These are phyloP conservation scores for Lathamus discolor DNA, from an alignment of 2,113 vertebrate genomes.

Conservation along the genomic window DNA sequence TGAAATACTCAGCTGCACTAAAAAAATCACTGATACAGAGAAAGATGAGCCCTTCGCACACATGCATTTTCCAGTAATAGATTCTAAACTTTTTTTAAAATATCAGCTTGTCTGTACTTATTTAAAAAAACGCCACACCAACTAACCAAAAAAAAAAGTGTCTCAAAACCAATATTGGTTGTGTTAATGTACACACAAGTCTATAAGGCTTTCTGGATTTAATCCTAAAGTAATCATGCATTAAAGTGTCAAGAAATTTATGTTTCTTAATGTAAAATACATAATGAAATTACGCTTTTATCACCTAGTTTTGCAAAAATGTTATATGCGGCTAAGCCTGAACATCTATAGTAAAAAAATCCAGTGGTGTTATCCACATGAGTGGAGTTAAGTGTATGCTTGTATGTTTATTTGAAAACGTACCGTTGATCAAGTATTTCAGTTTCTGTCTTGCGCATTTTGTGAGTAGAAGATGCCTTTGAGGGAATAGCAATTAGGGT, in stretches of 20 bases:
- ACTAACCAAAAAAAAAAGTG: no score
- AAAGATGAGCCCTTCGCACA: neutral
- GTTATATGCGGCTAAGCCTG: neutral
- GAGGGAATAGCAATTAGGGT: neutral
- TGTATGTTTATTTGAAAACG: neutral
- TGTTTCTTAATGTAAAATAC: neutral
- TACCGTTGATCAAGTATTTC: neutral
- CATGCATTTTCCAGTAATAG: neutral
- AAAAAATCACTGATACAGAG: neutral
- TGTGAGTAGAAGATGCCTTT: neutral
- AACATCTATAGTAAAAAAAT: neutral
- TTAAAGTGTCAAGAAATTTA: neutral
- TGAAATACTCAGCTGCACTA: neutral
- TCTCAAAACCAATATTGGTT: neutral
- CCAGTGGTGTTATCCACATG: rapidly evolving
- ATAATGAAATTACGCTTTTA: neutral
- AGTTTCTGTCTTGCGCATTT: neutral
- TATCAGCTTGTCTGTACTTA: neutral
- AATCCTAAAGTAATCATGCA: neutral
- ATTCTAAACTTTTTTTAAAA: neutral
- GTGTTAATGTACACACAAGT: neutral
- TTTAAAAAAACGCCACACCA: neutral
- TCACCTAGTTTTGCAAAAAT: neutral
- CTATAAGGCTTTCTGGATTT: neutral
- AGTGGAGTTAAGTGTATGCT: neutral